A percentile compares a stretch with the other conserved stretches of the same genome.
Conservation (phyloP, 2,797 vertebrate genomes). For the Scyliorhinus canicula region DNA sequence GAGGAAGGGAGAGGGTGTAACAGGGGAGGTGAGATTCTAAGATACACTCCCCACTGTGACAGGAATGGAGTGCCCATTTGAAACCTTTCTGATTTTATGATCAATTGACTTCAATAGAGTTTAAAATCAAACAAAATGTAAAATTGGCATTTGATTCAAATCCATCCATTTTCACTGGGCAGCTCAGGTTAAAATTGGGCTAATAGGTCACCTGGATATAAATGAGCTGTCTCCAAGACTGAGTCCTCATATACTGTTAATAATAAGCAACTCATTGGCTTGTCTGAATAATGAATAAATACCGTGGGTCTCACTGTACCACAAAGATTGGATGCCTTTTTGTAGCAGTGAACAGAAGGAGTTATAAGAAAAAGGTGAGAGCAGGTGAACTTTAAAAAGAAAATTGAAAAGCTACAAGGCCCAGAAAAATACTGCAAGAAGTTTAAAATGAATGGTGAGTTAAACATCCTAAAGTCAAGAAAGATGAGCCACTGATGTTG, state of each 20-base stretch:
- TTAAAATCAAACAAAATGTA: neutral
- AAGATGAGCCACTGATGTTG: too few species aligned
- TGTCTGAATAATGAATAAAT: neutral
- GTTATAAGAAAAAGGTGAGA: neutral
- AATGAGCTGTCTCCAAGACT: neutral
- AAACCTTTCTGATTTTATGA: too few species aligned
- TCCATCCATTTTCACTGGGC: neutral
- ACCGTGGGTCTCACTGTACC: neutral
- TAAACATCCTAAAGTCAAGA: neutral
- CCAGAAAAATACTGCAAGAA: neutral
- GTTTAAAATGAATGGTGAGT: neutral
- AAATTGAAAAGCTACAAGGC: neutral
- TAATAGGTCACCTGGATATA: neutral
- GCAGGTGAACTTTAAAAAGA: neutral
- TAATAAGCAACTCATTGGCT: neutral
- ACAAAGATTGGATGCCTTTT: too few species aligned
- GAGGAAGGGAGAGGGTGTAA: too few species aligned
- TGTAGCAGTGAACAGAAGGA: neutral
- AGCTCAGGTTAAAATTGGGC: neutral
- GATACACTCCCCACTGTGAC: neutral
- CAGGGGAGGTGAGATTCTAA: neutral
- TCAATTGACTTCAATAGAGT: too few species aligned
- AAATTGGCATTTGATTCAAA: neutral
- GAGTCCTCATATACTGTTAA: neutral
- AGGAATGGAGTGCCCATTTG: too few species aligned